Base-by-base conservation (phyloP, 1,140 invertebrate species). In the Lordiphosa mommai region DNA sequence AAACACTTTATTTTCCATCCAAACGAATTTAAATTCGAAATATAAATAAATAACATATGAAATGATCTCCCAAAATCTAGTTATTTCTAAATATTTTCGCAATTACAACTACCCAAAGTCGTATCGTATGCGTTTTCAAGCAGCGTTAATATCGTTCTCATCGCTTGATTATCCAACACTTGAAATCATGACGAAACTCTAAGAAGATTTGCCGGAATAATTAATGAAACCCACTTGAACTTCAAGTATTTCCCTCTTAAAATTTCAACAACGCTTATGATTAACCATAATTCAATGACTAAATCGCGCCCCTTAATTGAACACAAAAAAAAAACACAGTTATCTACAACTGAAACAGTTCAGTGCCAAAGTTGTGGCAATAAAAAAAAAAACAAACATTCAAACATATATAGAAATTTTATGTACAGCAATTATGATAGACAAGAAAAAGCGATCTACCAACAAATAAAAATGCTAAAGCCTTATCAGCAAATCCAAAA, bases 71-170 rank as follows among this genome's bases (percentile, higher is more conserved):
- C n/a, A n/a, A n/a, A n/a, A n/a, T n/a, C n/a, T n/a, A n/a, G n/a
- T n/a, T n/a, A n/a, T n/a, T n/a, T n/a, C n/a, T n/a, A 32, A 20
- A 32, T 27, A 56, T 33, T 29, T 55, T 40, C 14, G 44, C 1
- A 44, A 0, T 46, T 37, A 38, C 30, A 57, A 48, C 61, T 57
- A 64, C 61, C 47, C 72, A 38, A 66, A 70, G 34, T n/a, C n/a
- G n/a, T n/a, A n/a, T n/a, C n/a, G n/a, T n/a, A n/a, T n/a, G n/a
- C n/a, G n/a, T n/a, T n/a, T n/a, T n/a, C n/a, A n/a, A n/a, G n/a
- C n/a, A n/a, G n/a, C n/a, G n/a, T n/a, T n/a, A n/a, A n/a, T n/a
- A n/a, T n/a, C n/a, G n/a, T n/a, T n/a, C n/a, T n/a, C n/a, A n/a
- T n/a, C n/a, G n/a, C 23, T 27, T 27, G 6, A 27, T 50, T 52